These are phyloP conservation scores for Regulus satrapa DNA, from an alignment of 2,113 vertebrate species.

Conservation along the genomic window DNA sequence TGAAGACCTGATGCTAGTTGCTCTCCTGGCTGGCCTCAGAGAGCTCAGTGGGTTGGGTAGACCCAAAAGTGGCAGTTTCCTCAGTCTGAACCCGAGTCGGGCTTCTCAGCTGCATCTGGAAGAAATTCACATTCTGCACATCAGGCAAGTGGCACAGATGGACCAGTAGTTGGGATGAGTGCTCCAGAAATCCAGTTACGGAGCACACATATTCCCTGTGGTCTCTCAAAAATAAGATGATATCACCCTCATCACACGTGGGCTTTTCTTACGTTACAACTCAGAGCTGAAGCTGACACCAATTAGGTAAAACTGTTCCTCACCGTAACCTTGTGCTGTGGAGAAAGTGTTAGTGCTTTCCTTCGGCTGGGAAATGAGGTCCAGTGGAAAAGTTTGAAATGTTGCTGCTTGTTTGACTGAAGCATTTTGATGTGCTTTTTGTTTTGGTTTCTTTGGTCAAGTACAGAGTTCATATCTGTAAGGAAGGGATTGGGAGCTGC, in stretches of 20 bases:
- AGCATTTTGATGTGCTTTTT: neutral
- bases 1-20: neutral
- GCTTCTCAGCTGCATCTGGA: neutral
- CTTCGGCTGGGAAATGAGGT: neutral
- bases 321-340: neutral
- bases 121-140: neutral
- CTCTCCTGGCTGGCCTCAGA: neutral
- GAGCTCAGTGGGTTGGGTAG: neutral
- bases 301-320: neutral
- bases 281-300: neutral
- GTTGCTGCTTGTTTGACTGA: neutral
- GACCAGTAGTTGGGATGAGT: neutral
- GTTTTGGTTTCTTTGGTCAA: neutral
- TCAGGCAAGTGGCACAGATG: neutral
- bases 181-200: neutral
- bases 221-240: neutral
- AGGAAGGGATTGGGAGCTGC: neutral
- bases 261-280: neutral
- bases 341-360: neutral
- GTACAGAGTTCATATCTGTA: neutral
- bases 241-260: neutral
- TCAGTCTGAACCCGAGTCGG: neutral
- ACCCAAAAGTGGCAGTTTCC: neutral
- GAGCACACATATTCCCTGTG: neutral
- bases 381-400: neutral